Base-by-base conservation (phyloP, 2,888 invertebrate genomes). In the Phania funesta region DNA sequence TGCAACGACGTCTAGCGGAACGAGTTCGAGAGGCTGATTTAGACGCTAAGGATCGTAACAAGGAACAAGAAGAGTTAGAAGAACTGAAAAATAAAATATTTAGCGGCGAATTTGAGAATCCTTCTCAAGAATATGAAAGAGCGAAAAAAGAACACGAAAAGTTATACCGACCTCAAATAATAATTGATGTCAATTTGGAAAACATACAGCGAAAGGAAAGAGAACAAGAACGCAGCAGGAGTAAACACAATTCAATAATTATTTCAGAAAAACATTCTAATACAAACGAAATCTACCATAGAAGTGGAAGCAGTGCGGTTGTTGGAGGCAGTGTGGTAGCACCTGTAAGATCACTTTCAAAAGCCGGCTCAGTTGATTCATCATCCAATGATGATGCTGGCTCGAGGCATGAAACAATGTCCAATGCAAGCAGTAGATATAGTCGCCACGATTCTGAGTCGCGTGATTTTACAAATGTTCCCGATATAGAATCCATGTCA, bases 11-110 rank as follows among this genome's bases (percentile, higher is more conserved):
- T n/a, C 92, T 98, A 74, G 95, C 96, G 38, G 98, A 98, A 89
- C 93, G 99, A 84, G 97, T 98, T 84, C 95, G 97, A 85, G 99
- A 99, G 92, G 96, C 98, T 5, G 98, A 98, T 90, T 93, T 94
- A 7, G 99, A 99, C 91, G 95, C 94, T 56, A 94, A 96, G 86
- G 99, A 99, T 92, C 93, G 98, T 16, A 94, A 95, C 87, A 95
- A 95, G 87, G 99, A 99, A 91, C 95, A 94, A 87, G 95, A 95
- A 86, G 98, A 98, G 92, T 93, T 98, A 83, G 96, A 95, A 85
- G 96, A 97, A 89, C 93, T 99, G 73, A 94, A 94, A 87, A 93
- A 93, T 81, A 94, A 95, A 89, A 94, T 97, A 86, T 95, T 94
- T 88, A 93, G 94, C 76, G 93, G 93, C 3, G 93, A 94, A 86